phyloP scores from a whole-genome alignment of 2,888 invertebrate species.

The Strigamia crassipes region DNA sequence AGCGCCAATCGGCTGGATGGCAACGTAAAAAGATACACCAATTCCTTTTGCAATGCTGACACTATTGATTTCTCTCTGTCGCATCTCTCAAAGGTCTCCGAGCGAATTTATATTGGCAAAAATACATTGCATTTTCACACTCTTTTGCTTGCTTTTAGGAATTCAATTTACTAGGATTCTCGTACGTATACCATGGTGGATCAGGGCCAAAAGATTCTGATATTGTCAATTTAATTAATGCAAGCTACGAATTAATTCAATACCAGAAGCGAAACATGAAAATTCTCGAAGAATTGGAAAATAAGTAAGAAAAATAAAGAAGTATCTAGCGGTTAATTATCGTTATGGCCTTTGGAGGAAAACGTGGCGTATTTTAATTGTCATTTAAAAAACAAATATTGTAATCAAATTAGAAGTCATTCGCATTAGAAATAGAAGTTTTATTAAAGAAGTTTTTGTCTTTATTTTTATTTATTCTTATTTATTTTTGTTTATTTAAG shows the following conservation, averaged over 20 bases:
- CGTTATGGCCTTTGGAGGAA: too few relatives aligned
- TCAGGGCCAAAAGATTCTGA: background rate
- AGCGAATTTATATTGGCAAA: background rate
- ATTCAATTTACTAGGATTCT: conserved; percentile 5
- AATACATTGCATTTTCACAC: background rate
- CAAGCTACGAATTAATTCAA: conserved; percentile 29
- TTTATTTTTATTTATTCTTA: background rate
- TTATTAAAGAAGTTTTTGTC: background rate
- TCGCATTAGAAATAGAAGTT: too few relatives aligned
- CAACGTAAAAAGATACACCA: background rate
- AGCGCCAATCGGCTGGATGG: background rate
- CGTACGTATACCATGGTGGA: conserved; percentile 8
- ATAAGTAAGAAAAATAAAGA: background rate
- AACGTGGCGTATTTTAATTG: too few relatives aligned
- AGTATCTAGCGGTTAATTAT: too few relatives aligned
- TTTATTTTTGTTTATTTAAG: background rate
- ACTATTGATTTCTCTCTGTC: background rate
- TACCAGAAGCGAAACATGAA: conserved; percentile 33
- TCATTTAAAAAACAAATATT: too few relatives aligned
- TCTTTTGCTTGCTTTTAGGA: background rate
- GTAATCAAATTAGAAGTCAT: too few relatives aligned
- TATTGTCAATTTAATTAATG: conserved; percentile 4
- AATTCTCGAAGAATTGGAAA: conserved; percentile 32
- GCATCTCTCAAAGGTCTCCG: background rate
- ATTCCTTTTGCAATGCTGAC: background rate